A percentile compares a stretch with the other conserved stretches of the same genome.
phyloP scores from a whole-genome alignment of 2,113 vertebrate species.

The Gadus macrocephalus region DNA sequence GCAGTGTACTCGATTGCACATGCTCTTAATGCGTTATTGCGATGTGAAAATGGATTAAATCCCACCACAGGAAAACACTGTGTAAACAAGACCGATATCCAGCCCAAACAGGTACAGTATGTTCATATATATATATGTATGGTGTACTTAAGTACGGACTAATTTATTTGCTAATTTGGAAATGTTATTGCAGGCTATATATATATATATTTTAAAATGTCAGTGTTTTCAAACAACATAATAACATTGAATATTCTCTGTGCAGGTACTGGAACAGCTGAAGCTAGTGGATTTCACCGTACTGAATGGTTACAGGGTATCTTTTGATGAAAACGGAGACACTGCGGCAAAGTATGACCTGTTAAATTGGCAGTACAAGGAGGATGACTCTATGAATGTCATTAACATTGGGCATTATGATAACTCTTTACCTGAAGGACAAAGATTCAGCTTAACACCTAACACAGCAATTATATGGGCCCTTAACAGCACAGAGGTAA shows the following conservation, averaged over 20 bases:
- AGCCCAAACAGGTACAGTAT: constrained; percentile 39
- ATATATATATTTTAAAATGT: too few relatives aligned
- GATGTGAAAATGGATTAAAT: constrained; percentile 53
- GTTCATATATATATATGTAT: too few relatives aligned
- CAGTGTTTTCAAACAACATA: too few relatives aligned
- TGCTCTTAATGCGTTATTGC: constrained; percentile 51
- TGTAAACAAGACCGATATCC: constrained; percentile 43
- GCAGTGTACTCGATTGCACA: constrained; percentile 55
- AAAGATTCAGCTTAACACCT: constrained; percentile 35
- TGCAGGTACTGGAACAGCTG: constrained; percentile 64
- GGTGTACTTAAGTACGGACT: too few relatives aligned
- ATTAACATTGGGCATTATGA: constrained; percentile 57
- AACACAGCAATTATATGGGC: too few relatives aligned
- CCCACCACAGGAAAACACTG: constrained; percentile 54
- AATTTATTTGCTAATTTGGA: too few relatives aligned
- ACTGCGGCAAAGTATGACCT: constrained; percentile 66
- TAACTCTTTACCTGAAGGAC: constrained; percentile 39
- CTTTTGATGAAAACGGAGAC: constrained; percentile 70
- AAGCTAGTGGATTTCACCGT: constrained; percentile 60
- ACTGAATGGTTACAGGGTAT: constrained; percentile 54
- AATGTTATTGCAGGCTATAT: too few relatives aligned
- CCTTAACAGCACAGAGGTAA: too few relatives aligned
- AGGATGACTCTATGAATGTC: constrained; percentile 50
- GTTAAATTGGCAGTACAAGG: constrained; percentile 67
- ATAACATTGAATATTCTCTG: constrained; percentile 1